Conservation (phyloP, 2,888 invertebrate species). For the Hofmannophila pseudospretella region DNA sequence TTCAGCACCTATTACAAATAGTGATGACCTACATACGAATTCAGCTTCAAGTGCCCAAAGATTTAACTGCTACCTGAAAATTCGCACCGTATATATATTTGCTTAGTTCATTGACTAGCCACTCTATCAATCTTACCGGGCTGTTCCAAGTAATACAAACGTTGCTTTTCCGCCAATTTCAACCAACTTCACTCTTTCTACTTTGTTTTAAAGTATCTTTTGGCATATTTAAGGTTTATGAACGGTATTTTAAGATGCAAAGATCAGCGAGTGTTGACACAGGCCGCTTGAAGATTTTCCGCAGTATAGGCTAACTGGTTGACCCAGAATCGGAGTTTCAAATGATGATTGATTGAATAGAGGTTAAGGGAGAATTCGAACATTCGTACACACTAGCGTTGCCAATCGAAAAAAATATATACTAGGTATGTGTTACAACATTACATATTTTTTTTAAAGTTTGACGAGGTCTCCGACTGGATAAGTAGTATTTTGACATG, state of each 20-base stretch:
- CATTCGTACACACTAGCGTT: no score
- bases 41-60: constrained; percentile 9
- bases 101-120: constrained; percentile 33
- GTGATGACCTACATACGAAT: no score
- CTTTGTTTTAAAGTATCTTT: constrained; percentile 17
- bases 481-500: no score
- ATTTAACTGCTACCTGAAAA: constrained; percentile 23
- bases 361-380: not conserved
- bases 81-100: constrained; percentile 26
- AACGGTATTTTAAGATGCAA: not conserved
- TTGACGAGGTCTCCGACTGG: no score
- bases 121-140: constrained; percentile 37
- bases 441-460: no score
- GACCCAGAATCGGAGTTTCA: constrained; percentile 1
- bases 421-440: no score
- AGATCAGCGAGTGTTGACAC: constrained; percentile 1
- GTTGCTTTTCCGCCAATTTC: constrained; percentile 10
- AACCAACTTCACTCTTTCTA: constrained; percentile 15
- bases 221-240: not conserved
- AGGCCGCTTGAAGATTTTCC: constrained; percentile 2
- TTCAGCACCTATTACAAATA: no score
- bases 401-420: no score
- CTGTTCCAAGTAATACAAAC: constrained; percentile 17
- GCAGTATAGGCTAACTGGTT: not conserved
- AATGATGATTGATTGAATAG: constrained; percentile 1